Conservation (phyloP, 2,113 vertebrate species). For the Myodes glareolus region DNA sequence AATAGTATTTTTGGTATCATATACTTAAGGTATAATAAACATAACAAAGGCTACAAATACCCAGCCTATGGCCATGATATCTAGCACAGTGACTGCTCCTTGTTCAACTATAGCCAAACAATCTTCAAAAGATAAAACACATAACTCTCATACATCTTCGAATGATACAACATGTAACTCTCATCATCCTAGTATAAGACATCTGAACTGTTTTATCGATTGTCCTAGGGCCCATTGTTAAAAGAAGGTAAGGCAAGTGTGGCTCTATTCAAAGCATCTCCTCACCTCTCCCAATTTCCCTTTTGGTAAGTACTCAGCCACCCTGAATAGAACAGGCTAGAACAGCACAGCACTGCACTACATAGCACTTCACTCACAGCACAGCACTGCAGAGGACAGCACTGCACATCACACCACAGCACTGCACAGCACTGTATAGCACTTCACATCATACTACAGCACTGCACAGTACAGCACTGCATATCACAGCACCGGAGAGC, state of each 20-base stretch:
- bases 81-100: slow-evolving; percentile 4
- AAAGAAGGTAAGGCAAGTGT: not conserved
- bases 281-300: not conserved
- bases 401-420: not conserved
- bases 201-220: slow-evolving; percentile 34
- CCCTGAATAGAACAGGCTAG: slow-evolving; percentile 11
- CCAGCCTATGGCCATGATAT: not conserved
- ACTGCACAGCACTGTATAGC: not conserved
- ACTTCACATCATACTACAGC: no score
- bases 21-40: slow-evolving; percentile 48
- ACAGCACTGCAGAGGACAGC: not conserved
- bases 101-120: not conserved
- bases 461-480: no score
- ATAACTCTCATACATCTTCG: not conserved
- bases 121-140: not conserved
- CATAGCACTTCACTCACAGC: not conserved
- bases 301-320: not conserved
- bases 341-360: not conserved
- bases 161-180: not conserved
- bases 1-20: slow-evolving; percentile 52
- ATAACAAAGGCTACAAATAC: slow-evolving; percentile 36
- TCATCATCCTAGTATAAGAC: not conserved
- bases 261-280: slow-evolving; percentile 45
- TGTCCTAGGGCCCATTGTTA: slow-evolving; percentile 5
- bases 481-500: no score